Conservation (phyloP, 2,113 vertebrate species). For the Scolopax mira region DNA sequence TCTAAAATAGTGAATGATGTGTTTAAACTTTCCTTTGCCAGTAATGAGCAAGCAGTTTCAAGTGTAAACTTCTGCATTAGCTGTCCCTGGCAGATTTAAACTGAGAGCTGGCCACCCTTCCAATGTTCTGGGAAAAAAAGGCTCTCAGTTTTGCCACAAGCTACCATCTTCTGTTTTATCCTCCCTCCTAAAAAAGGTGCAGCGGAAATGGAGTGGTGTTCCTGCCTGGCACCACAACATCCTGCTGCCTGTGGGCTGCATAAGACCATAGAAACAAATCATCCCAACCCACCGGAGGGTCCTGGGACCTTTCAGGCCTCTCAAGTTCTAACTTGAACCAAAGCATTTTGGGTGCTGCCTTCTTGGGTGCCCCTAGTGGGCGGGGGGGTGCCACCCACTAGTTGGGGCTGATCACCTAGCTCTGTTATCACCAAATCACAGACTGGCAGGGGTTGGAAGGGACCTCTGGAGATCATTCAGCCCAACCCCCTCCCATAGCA, state of each 20-base stretch:
- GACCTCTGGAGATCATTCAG: background rate
- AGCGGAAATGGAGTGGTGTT: fast-evolving
- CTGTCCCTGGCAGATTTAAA: background rate
- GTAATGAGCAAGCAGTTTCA: fast-evolving
- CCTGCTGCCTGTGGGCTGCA: background rate
- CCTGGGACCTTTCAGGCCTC: background rate
- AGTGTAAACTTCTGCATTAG: background rate
- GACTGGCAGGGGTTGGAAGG: background rate
- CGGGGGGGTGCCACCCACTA: no score
- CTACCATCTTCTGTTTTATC: background rate
- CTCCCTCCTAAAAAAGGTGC: background rate
- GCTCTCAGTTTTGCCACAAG: background rate
- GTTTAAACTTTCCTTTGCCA: background rate
- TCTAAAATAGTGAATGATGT: background rate
- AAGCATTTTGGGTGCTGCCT: background rate
- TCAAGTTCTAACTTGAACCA: background rate
- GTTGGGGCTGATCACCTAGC: background rate
- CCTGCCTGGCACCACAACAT: no score
- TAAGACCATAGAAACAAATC: background rate
- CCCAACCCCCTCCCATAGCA: background rate
- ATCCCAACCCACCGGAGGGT: background rate
- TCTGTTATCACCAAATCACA: background rate
- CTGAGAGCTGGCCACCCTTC: background rate
- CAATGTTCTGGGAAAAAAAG: background rate
- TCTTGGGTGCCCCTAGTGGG: background rate